phyloP scores from a whole-genome alignment of 2,797 vertebrate species.

The Triplophysa bombifrons region DNA sequence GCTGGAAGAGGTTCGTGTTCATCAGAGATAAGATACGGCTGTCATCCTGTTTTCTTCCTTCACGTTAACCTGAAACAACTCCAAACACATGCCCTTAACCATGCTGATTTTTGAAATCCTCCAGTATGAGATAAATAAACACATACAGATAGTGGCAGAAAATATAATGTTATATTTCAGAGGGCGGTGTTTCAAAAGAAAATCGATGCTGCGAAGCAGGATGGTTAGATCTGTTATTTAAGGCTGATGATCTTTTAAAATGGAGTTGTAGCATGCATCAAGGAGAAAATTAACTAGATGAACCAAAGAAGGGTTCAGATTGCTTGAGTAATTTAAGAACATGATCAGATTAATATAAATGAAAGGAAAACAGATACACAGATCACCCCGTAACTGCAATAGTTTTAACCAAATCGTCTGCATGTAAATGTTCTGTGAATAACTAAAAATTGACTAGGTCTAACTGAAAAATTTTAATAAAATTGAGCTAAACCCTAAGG shows the following conservation, averaged over 20 bases:
- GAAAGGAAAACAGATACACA: no score
- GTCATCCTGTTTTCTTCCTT: slow-evolving; percentile 12
- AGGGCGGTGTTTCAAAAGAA: background rate
- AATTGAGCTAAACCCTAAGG: no score
- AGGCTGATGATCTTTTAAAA: slow-evolving; percentile 4
- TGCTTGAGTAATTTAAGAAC: slow-evolving; percentile 15
- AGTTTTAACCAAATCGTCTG: no score
- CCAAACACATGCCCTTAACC: background rate
- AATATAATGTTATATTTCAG: background rate
- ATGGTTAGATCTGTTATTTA: background rate
- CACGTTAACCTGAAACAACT: slow-evolving; percentile 21
- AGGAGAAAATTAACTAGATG: slow-evolving; percentile 24
- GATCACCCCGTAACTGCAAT: no score
- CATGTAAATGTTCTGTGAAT: no score
- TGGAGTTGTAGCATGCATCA: background rate
- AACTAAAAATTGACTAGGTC: no score
- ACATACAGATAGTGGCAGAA: background rate
- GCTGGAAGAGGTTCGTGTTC: slow-evolving; percentile 34
- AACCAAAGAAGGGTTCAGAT: slow-evolving; percentile 46
- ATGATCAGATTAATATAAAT: no score
- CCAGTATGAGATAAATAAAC: background rate
- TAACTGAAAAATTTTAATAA: no score
- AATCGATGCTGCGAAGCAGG: background rate
- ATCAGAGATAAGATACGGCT: slow-evolving; percentile 39
- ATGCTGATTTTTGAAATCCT: background rate